Evolutionary conservation across 2,113 vertebrate species (phyloP), one percentile per base, ranked within the genome.

Genomic region (Dascyllus trimaculatus): DNA sequence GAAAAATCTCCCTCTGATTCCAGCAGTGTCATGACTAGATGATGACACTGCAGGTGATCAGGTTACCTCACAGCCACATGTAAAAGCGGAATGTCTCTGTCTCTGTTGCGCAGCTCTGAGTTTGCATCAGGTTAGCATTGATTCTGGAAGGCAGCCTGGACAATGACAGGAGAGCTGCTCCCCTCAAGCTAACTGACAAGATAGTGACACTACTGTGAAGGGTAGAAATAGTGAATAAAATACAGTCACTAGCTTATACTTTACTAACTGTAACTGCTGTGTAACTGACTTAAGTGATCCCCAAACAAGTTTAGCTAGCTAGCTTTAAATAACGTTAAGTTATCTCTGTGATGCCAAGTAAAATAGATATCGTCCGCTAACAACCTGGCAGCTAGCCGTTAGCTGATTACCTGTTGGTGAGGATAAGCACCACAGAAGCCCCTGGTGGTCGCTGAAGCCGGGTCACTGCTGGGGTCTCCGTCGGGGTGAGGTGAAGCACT

Each of bases 361-460:
- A 21, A 1, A 9, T 35, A 35, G 9, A 35, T 10, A 6, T 22
- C 7, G n/a, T 51, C 2, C 19, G 22, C 18, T 4, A 45, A 63
- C 26, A 25, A 35, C 10, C 1, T 4, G 2, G 22, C 26, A 0
- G 5, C 13, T 40, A 26, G 5, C 8, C 22, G 3, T 19, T 26
- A 49, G 51, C 11, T 13, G 0, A 4, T 71, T 90, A 93, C 91
- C 90, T 93, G 86, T 14, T 70, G 83, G 38, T 63, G 74, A 24
- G 81, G 69, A 9, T 76, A 25, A 56, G 21, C 35, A 26, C 24
- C 68, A 0, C 56, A 25, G 29, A 62, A 54, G 51, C 11, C 38
- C 22, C 66, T 68, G 25, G 57, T 26, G 21, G 57, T 25, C 35
- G 63, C 7, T 21, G 63, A 57, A 62, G 63, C 60, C 1, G 73